Conservation (phyloP, 2,888 invertebrate genomes). For the Lasioglossum figueresi region DNA sequence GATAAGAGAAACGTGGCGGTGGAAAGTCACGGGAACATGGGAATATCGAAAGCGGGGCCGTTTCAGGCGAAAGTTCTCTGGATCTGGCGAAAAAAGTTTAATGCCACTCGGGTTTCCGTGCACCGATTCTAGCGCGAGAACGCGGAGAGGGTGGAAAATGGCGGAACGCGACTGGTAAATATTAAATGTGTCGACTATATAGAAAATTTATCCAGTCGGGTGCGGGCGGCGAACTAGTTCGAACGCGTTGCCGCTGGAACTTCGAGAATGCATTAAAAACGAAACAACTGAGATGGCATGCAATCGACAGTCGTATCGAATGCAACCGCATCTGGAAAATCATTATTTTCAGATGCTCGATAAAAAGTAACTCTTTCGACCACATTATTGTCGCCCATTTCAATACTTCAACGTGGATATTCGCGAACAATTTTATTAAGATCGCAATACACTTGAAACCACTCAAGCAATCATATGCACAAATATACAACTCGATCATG, state of each 20-base stretch:
- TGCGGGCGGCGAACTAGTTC: neutral
- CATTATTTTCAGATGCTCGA: neutral
- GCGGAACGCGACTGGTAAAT: conserved; percentile 26
- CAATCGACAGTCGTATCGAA: neutral
- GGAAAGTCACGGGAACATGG: conserved; percentile 22
- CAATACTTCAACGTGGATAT: too few species aligned
- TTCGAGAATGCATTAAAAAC: neutral
- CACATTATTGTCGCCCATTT: too few species aligned
- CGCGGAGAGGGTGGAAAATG: neutral
- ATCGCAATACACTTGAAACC: neutral
- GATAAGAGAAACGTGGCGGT: conserved; percentile 29
- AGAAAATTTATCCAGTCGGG: conserved; percentile 25
- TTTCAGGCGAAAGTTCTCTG: conserved; percentile 27
- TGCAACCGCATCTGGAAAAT: neutral
- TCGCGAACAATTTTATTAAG: too few species aligned
- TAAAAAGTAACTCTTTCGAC: neutral
- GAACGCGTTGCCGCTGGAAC: neutral
- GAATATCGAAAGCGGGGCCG: conserved; percentile 24
- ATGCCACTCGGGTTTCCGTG: conserved; percentile 29
- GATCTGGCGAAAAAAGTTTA: conserved; percentile 25
- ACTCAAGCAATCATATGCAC: neutral
- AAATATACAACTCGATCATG: too few species aligned
- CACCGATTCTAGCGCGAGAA: conserved; percentile 12
- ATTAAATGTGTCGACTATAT: conserved; percentile 25
- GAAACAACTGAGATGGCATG: neutral